Percentiles rank a stretch among this genome's conserved stretches.
Conservation (phyloP, 2,797 vertebrate species). For the Remorina albescens region DNA sequence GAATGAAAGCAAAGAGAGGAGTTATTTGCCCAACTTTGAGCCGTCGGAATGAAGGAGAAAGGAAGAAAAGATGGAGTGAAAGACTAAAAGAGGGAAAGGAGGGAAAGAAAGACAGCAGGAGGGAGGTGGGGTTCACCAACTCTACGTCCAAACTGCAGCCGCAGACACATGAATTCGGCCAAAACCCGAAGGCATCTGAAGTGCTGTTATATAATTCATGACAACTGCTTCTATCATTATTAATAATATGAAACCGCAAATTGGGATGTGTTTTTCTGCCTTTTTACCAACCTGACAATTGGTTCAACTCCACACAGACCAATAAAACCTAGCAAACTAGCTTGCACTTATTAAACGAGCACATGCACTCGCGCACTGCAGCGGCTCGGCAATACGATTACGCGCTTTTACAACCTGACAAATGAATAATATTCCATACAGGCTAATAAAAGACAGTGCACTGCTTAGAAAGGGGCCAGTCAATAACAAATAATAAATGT, state of each 20-base stretch:
- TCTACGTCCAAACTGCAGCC: conserved; percentile 44
- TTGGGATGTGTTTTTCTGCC: conserved; percentile 52
- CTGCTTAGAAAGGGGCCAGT: conserved; percentile 33
- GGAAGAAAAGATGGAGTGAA: neutral
- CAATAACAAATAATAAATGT: conserved; percentile 61
- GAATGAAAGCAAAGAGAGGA: neutral
- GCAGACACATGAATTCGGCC: conserved; percentile 47
- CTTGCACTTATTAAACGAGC: conserved; percentile 57
- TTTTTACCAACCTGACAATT: conserved; percentile 54
- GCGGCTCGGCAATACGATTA: conserved; percentile 39
- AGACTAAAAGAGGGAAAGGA: neutral
- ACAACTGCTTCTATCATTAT: conserved; percentile 67
- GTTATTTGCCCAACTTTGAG: neutral
- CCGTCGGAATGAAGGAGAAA: neutral
- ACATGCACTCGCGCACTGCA: conserved; percentile 3
- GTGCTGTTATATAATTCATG: conserved; percentile 60
- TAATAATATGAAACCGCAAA: conserved; percentile 56
- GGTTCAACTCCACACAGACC: conserved; percentile 52
- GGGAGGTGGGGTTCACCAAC: conserved; percentile 7
- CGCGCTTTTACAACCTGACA: conserved; percentile 60
- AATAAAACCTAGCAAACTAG: conserved; percentile 57
- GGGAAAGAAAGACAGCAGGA: neutral
- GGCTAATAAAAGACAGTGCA: conserved; percentile 51
- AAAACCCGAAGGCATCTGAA: conserved; percentile 62
- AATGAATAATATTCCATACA: conserved; percentile 57